Base-by-base conservation (phyloP, 2,888 invertebrate genomes). In the Drosophila barbarae region DNA sequence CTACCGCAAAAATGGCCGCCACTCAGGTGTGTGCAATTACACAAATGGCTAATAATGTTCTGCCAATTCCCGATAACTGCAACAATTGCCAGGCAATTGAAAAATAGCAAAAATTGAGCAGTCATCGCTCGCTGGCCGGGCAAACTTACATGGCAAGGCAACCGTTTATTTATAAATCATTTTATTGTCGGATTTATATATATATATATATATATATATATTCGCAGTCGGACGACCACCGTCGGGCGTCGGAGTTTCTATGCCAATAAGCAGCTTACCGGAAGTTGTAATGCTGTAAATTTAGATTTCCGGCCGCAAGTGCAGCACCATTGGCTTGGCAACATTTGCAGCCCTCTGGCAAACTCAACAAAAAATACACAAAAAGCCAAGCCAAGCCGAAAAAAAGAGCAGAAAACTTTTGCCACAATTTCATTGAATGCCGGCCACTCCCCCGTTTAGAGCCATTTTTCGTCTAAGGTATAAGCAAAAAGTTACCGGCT, bases 281-380 rank as follows among this genome's bases (percentile, higher is more conserved):
- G 84, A 81, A 81, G 77, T 84, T 81, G 84, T 81, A 81, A 84
- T 82, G 81, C 80, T 84, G 81, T 77, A 81, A 81, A 81, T 81
- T 81, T 82, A 75, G 81, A 84, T 82, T 84, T 84, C 84, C 81
- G 85, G 84, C 83, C 81, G 77, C 81, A 81, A 77, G 68, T 71
- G 77, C 75, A 80, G 63, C 64, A 67, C 59, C 63, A 57, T 64
- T 63, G 70, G 70, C 55, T 71, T 66, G 70, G 70, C 70, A 71
- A 60, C 71, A 71, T 64, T 72, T 64, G 67, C 46, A 47, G 59
- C 56, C 49, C 50, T 34, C 21, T 23, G 18, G 39, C 30, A 26
- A 36, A 39, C 36, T 36, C 15, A 36, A 36, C 30, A 41, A 54
- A 32, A 50, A 35, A 61, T 44, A 36, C 28, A 42, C n/a, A 30